Evolutionary conservation across 1,140 invertebrate species (phyloP), one percentile per base, ranked within the genome.

Genomic region (Megalopta genalis): DNA sequence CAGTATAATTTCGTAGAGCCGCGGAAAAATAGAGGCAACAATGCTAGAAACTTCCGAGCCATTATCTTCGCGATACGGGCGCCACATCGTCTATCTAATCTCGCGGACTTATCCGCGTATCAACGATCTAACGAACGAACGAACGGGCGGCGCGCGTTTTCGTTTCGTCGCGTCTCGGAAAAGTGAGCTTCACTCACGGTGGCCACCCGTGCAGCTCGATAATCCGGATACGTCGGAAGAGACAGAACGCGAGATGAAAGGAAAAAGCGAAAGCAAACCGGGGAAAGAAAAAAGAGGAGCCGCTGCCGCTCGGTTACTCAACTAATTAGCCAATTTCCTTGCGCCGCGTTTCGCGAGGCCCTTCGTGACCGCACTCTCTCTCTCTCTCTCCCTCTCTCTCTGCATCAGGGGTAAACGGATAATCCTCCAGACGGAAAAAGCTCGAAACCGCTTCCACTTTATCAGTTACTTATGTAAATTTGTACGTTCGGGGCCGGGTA

Each of bases 251-350:
- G 27, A 46, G 49, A 52, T 52, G 49, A 16, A 52, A 18, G 16
- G 49, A 2, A 21, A 52, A 21, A 21, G 49, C 14, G 49, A 21
- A 14, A 18, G 18, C 49, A 21, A 18, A 27, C 23, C 23, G 21
- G 18, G 21, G 66, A 25, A 46, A 49, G 37, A 18, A 10, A 39
- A 37, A 12, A 25, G 23, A 59, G 12, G n/a, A 3, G 25, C 10
- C 57, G 32, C 16, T 37, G 23, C 21, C 39, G 37, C 39, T 25
- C 64, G 5, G 27, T 77, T 27, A 46, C 8, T 67, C 32, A 70
- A 78, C 60, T 78, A 78, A 78, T 78, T 78, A 78, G 60, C 69
- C 76, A 72, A 78, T 78, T 78, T 64, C 68, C 25, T 78, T 78
- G 68, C 76, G 46, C 70, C 60, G 14, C 46, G 49, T 72, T 57